Evolutionary conservation across 1,140 invertebrate genomes (phyloP).

Genomic region (Zophobas atratus): DNA sequence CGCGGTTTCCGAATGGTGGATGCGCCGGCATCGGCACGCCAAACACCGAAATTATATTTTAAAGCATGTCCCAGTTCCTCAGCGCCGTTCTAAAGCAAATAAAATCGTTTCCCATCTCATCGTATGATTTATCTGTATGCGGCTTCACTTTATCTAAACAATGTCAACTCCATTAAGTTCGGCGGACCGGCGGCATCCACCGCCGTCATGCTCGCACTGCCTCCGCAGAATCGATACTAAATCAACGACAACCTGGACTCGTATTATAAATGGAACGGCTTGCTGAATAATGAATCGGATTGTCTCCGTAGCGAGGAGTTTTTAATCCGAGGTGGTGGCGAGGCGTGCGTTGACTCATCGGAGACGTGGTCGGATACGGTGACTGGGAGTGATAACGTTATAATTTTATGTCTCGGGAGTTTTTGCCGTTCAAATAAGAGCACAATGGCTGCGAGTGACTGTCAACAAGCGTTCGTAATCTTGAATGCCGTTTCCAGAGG

Average conservation of each 20-base stretch:
- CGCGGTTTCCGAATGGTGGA: constrained; percentile 19
- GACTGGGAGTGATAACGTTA: too few species aligned
- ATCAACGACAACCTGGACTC: constrained; percentile 41
- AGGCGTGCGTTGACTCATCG: background rate
- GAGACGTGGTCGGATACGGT: too few species aligned
- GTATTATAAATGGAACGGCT: constrained; percentile 36
- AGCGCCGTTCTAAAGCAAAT: constrained; percentile 16
- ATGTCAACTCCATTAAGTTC: constrained; percentile 46
- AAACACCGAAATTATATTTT: constrained; percentile 7
- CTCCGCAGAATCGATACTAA: constrained; percentile 37
- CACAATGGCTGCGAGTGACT: too few species aligned
- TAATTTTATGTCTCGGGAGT: too few species aligned
- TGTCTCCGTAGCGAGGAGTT: constrained; percentile 5
- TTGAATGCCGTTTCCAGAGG: too few species aligned
- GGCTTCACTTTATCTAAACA: constrained; percentile 39
- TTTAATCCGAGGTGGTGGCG: too few species aligned
- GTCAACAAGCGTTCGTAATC: too few species aligned
- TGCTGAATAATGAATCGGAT: constrained; percentile 37
- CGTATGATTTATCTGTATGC: constrained; percentile 39
- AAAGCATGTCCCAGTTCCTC: constrained; percentile 6
- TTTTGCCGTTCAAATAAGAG: too few species aligned
- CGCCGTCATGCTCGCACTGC: constrained; percentile 36
- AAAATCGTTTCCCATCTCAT: constrained; percentile 22
- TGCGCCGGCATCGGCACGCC: constrained; percentile 3
- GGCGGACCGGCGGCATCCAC: constrained; percentile 15